phyloP scores from a whole-genome alignment of 2,888 invertebrate species.

The Nebria brevicollis region DNA sequence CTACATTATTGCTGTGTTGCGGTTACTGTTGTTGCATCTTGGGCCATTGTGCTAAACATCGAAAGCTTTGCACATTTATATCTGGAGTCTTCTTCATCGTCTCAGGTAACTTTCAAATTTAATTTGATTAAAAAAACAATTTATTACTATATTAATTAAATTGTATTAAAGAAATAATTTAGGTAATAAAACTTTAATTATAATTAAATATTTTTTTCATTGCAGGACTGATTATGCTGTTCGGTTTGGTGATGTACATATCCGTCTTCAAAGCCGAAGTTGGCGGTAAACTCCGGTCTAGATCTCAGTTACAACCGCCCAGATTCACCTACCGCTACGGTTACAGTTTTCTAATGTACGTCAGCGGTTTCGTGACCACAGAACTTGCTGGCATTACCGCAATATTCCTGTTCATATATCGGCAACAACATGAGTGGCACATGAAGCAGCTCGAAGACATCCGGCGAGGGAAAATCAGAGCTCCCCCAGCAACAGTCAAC shows the following conservation, averaged over 20 bases:
- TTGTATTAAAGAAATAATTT: too few species aligned
- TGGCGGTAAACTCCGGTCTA: conserved; percentile 84
- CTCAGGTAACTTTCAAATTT: conserved; percentile 85
- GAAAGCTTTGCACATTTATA: conserved; percentile 83
- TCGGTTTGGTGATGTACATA: conserved; percentile 92
- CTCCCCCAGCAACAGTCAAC: conserved; percentile 55
- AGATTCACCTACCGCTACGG: conserved; percentile 88
- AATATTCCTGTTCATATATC: conserved; percentile 86
- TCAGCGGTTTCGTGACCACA: conserved; percentile 84
- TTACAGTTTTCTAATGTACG: conserved; percentile 86
- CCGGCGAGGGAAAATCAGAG: conserved; percentile 66
- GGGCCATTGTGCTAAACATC: conserved; percentile 81
- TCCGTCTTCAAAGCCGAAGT: conserved; percentile 92
- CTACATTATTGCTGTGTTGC: conserved; percentile 78
- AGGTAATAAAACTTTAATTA: too few species aligned
- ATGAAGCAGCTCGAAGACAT: conserved; percentile 65
- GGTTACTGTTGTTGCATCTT: conserved; percentile 84
- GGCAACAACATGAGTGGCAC: conserved; percentile 73
- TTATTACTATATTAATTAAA: too few species aligned
- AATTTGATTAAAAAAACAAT: too few species aligned
- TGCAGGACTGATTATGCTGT: conserved; percentile 87
- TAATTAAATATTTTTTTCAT: conserved; percentile 50
- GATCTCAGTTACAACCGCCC: conserved; percentile 80
- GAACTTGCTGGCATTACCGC: conserved; percentile 88
- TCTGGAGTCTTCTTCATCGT: conserved; percentile 89